Percentiles rank a stretch among this genome's conserved stretches.
Conservation (phyloP, 2,888 invertebrate genomes). For the Cheilosia variabilis region DNA sequence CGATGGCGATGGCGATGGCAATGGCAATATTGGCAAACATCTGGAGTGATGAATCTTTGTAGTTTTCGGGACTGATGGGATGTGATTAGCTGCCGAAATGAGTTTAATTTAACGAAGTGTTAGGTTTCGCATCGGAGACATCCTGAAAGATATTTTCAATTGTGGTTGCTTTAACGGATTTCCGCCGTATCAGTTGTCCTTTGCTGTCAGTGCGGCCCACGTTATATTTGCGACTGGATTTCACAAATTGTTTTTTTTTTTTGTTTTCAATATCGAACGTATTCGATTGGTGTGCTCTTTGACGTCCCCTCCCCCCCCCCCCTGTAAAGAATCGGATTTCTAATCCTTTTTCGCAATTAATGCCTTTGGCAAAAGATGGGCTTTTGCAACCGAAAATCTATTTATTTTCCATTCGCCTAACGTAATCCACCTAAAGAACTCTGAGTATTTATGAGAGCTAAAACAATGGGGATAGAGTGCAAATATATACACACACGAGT, state of each 20-base stretch:
- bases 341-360: constrained; percentile 56
- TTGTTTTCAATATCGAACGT: neutral
- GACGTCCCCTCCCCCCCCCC: neutral
- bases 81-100: constrained; percentile 69
- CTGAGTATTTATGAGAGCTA: constrained; percentile 58
- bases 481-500: neutral
- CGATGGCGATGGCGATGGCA: constrained; percentile 21
- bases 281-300: neutral
- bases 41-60: constrained; percentile 65
- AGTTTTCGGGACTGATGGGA: constrained; percentile 63
- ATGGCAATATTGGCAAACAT: constrained; percentile 40
- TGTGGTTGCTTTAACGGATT: constrained; percentile 51
- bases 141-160: constrained; percentile 50
- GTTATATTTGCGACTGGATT: constrained; percentile 28
- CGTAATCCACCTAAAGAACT: constrained; percentile 62
- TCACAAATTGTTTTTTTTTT: constrained; percentile 19
- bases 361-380: constrained; percentile 6
- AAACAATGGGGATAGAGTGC: constrained; percentile 55
- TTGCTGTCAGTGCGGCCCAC: constrained; percentile 10
- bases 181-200: constrained; percentile 35
- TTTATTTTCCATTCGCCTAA: constrained; percentile 59
- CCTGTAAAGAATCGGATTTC: constrained; percentile 11
- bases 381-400: constrained; percentile 48
- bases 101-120: constrained; percentile 67
- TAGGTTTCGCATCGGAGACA: constrained; percentile 59